Conservation (phyloP, 2,888 invertebrate species). For the Lucinisca nassula region DNA sequence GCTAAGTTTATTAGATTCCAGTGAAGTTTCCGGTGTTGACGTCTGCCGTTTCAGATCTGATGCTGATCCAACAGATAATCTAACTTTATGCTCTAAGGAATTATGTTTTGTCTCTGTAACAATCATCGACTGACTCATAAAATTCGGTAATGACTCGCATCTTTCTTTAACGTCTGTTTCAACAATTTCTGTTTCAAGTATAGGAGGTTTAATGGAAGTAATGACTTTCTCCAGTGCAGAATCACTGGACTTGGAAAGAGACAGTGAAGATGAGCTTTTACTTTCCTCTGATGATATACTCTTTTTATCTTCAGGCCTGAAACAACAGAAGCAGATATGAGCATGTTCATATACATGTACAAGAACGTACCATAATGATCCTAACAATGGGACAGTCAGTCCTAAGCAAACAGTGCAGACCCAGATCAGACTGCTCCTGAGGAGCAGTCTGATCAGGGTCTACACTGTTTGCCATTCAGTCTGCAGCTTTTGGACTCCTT, state of each 20-base stretch:
- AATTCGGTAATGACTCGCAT: slow-evolving; percentile 25
- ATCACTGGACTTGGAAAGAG: slow-evolving; percentile 60
- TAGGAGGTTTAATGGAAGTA: slow-evolving; percentile 38
- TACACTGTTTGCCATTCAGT: too few species aligned
- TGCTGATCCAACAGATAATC: slow-evolving; percentile 35
- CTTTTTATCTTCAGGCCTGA: slow-evolving; percentile 78
- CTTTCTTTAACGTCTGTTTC: slow-evolving; percentile 33
- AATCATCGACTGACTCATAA: slow-evolving; percentile 64
- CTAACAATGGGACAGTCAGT: too few species aligned
- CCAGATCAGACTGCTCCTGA: too few species aligned
- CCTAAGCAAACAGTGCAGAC: too few species aligned
- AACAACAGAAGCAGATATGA: slow-evolving; percentile 29
- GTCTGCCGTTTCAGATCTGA: slow-evolving; percentile 59
- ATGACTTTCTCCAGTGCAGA: slow-evolving; percentile 74
- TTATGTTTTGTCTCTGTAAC: slow-evolving; percentile 8
- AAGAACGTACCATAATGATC: too few species aligned
- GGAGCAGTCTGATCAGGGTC: too few species aligned
- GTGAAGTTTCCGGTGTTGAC: slow-evolving; percentile 60
- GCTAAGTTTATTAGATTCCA: slow-evolving; percentile 55
- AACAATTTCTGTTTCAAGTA: slow-evolving; percentile 78
- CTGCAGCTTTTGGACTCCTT: too few species aligned
- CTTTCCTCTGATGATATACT: slow-evolving; percentile 76
- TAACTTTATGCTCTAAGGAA: background rate
- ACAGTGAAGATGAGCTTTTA: slow-evolving; percentile 83
- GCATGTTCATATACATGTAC: too few species aligned